Conservation (phyloP, 2,888 invertebrate species). For the Microctonus aethiopoides region DNA sequence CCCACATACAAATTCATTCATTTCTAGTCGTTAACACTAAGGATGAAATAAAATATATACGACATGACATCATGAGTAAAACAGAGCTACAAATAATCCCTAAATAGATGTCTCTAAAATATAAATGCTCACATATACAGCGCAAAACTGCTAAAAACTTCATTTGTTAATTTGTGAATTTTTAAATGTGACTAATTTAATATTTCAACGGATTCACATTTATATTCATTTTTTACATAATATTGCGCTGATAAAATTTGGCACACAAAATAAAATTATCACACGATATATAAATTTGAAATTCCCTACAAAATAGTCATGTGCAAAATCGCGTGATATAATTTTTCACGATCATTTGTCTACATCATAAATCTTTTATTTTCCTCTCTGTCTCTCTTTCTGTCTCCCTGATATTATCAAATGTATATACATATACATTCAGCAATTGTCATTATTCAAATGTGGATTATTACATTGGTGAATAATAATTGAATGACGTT, state of each 20-base stretch:
- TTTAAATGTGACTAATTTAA: not conserved
- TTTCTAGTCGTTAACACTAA: not conserved
- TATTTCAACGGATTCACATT: not conserved
- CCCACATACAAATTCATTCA: not conserved
- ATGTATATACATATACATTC: too few species aligned
- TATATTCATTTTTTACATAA: too few species aligned
- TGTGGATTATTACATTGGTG: not conserved
- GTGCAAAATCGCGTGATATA: too few species aligned
- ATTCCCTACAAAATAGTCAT: not conserved
- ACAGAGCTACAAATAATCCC: not conserved
- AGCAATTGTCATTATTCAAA: too few species aligned
- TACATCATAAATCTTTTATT: too few species aligned
- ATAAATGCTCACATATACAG: too few species aligned
- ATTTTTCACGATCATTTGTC: too few species aligned
- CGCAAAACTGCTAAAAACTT: too few species aligned
- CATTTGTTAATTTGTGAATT: not conserved
- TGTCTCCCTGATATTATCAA: too few species aligned
- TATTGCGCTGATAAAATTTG: not conserved
- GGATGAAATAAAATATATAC: not conserved
- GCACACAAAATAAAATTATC: not conserved
- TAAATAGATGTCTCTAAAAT: not conserved
- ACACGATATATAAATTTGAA: not conserved
- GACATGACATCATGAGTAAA: not conserved
- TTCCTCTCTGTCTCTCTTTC: too few species aligned
- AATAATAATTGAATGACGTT: not conserved